A percentile compares a stretch with the other conserved stretches of the same genome.
Evolutionary conservation across 2,888 invertebrate species (phyloP).

Genomic region (Epistrophella euchroma): DNA sequence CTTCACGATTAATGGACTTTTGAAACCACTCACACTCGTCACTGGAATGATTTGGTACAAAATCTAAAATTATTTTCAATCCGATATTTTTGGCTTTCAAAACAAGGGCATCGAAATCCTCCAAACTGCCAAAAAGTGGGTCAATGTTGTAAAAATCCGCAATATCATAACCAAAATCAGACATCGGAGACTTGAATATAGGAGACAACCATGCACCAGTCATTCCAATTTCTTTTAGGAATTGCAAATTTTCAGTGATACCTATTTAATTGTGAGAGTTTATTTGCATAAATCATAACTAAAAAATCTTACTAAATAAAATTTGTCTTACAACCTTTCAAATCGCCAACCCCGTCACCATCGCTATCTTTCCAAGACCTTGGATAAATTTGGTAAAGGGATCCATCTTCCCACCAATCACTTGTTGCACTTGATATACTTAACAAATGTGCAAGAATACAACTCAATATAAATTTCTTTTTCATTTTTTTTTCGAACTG

Average conservation of each 20-base stretch:
- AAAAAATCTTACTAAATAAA: not conserved
- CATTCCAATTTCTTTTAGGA: constrained; percentile 88
- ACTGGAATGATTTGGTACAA: constrained; percentile 91
- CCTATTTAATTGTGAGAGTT: constrained; percentile 82
- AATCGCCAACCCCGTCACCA: constrained; percentile 93
- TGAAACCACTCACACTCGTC: constrained; percentile 94
- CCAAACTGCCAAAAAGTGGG: constrained; percentile 86
- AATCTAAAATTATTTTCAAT: constrained; percentile 86
- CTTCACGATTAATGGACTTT: constrained; percentile 87
- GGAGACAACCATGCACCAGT: constrained; percentile 90
- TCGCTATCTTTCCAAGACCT: constrained; percentile 93
- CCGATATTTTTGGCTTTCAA: constrained; percentile 85
- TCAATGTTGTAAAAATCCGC: constrained; percentile 88
- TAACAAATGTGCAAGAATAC: not conserved
- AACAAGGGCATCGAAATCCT: constrained; percentile 88
- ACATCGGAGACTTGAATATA: constrained; percentile 89
- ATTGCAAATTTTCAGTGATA: constrained; percentile 86
- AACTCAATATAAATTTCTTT: not conserved
- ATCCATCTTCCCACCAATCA: constrained; percentile 93
- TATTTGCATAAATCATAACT: not conserved
- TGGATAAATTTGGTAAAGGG: constrained; percentile 94
- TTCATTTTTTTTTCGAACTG: constrained; percentile 12
- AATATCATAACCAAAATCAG: constrained; percentile 92
- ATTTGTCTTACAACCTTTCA: constrained; percentile 86
- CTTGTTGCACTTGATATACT: constrained; percentile 57